Evolutionary conservation across 2,888 invertebrate genomes (phyloP).

Genomic region (Melieria crassipennis): DNA sequence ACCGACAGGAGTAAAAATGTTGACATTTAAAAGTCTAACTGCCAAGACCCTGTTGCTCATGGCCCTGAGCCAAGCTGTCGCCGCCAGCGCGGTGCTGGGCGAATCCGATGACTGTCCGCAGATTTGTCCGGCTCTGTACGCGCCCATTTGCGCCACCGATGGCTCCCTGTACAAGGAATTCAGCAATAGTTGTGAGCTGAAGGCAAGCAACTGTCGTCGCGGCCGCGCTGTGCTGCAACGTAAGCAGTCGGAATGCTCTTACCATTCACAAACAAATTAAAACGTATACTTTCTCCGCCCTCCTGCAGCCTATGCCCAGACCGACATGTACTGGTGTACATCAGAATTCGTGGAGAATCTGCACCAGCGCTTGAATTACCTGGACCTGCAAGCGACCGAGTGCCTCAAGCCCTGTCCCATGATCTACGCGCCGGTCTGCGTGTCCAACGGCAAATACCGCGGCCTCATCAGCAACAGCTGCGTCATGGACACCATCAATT

Average conservation of each 20-base stretch:
- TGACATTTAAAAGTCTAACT: neutral
- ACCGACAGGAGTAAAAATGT: neutral
- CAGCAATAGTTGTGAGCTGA: conserved; percentile 51
- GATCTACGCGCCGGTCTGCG: conserved; percentile 57
- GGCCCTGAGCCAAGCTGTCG: neutral
- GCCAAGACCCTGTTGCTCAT: neutral
- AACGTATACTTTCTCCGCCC: neutral
- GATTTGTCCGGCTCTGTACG: conserved; percentile 50
- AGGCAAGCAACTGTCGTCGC: conserved; percentile 51
- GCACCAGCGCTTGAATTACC: conserved; percentile 41
- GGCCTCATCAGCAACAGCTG: conserved; percentile 53
- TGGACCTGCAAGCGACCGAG: conserved; percentile 44
- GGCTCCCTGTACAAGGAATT: conserved; percentile 54
- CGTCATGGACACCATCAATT: conserved; percentile 51
- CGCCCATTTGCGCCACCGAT: conserved; percentile 55
- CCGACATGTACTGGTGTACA: conserved; percentile 57
- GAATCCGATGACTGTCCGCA: conserved; percentile 47
- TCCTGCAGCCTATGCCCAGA: conserved; percentile 47
- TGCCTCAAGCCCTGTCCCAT: conserved; percentile 55
- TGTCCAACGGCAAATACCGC: conserved; percentile 57
- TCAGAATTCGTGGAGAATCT: conserved; percentile 51
- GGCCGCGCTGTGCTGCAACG: conserved; percentile 37
- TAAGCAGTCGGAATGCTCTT: conserved; percentile 37
- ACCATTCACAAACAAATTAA: neutral
- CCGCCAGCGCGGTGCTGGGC: neutral